Evolutionary conservation across 2,888 invertebrate species (phyloP).

Genomic region (Plusia festucae): DNA sequence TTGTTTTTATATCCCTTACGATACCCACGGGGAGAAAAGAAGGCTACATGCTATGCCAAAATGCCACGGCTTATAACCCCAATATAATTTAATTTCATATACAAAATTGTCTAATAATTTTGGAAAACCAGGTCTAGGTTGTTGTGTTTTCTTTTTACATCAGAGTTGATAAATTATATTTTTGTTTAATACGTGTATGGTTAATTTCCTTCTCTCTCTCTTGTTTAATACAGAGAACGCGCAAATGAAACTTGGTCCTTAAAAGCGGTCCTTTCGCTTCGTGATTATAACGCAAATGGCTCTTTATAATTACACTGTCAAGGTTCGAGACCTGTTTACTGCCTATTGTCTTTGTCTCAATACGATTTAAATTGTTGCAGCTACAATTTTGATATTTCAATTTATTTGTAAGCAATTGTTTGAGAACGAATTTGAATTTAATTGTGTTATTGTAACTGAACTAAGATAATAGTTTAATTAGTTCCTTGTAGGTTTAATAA

Average conservation of each 20-base stretch:
- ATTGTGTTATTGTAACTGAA: slow-evolving; percentile 13
- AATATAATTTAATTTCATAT: too few species aligned
- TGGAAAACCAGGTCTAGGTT: too few species aligned
- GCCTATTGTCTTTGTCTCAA: slow-evolving; percentile 70
- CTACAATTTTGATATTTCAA: slow-evolving; percentile 59
- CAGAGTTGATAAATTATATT: too few species aligned
- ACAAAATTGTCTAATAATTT: too few species aligned
- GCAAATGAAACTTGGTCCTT: slow-evolving; percentile 29
- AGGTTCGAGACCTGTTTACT: slow-evolving; percentile 69
- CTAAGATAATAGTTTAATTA: slow-evolving; percentile 3
- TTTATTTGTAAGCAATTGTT: slow-evolving; percentile 39
- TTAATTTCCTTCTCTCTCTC: too few species aligned
- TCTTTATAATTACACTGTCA: slow-evolving; percentile 74
- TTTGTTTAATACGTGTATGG: too few species aligned
- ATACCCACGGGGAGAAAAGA: too few species aligned
- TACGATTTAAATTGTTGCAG: slow-evolving; percentile 39
- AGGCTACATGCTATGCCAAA: too few species aligned
- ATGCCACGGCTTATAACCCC: too few species aligned
- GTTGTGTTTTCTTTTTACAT: too few species aligned
- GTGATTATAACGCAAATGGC: slow-evolving; percentile 65
- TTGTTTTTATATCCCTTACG: too few species aligned
- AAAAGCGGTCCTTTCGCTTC: slow-evolving; percentile 64
- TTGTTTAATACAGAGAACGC: slow-evolving; percentile 5
- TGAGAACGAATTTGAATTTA: slow-evolving; percentile 29
- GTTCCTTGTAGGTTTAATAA: not conserved